Evolutionary conservation across 2,888 invertebrate species (phyloP), one percentile per base, ranked within the genome.

Genomic region (Pristionchus mayeri): DNA sequence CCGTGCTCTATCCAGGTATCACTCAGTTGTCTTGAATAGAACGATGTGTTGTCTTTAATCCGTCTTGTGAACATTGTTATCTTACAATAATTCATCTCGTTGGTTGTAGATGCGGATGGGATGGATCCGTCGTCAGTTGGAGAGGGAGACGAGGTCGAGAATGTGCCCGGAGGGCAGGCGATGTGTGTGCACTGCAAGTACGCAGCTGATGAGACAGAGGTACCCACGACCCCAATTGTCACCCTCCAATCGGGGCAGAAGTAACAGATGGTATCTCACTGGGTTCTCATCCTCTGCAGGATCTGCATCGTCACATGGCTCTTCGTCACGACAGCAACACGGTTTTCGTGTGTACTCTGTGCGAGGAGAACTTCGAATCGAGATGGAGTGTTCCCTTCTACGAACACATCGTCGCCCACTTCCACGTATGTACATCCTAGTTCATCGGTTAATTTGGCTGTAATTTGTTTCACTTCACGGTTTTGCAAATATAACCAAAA

Each of bases 341-440:
- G 3, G 94, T 94, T 4, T 95, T 95, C 89, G 94, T 94, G 89
- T 95, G 95, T 92, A 94, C 94, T 52, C 93, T 95, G 80, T 95
- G 95, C 92, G 63, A 82, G n/a, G 82, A 63, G 18, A 48, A 48
- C 40, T 95, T 95, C 92, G 94, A 94, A 75, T 95, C 95, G 89
- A 94, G 95, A 87, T 95, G 95, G 94, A 95, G 95, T 90, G 94
- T 95, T 50, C 94, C 95, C 88, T 95, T 95, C 93, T 94, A 95
- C 87, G 93, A 94, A 86, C 95, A 95, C 90, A 95, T 95, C 94
- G 94, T 94, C 89, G 83, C 88, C 24, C 94, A 94, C 85, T 92
- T 92, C 82, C 84, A 85, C 44, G 90, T 91, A 87, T 86, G 87
- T 88, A 44, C 24, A n/a, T n/a, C n/a, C n/a, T n/a, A n/a, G n/a